These are phyloP conservation scores for Pelagia noctiluca DNA, from an alignment of 30 jellyfish, hydroid and myxozoan genomes.

Conservation along the genomic window DNA sequence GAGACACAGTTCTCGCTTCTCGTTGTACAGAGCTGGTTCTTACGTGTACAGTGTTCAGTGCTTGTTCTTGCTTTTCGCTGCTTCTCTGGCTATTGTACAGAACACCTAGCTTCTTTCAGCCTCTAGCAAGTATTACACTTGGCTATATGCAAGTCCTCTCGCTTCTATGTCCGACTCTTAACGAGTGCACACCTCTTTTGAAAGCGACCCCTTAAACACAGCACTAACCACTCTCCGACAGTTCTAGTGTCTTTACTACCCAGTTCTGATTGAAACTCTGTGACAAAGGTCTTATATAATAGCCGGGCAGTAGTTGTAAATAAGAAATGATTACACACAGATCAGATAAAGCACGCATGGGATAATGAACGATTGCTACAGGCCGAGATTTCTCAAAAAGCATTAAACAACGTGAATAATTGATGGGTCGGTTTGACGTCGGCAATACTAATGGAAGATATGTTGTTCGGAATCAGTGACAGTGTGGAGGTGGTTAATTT, in stretches of 20 bases:
- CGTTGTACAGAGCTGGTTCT: too few species aligned
- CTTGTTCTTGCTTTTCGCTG: too few species aligned
- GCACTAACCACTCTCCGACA: too few species aligned
- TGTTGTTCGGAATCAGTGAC: background rate
- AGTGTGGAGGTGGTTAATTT: background rate
- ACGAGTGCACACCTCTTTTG: background rate
- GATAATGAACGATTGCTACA: slow-evolving; percentile 1
- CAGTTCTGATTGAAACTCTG: background rate
- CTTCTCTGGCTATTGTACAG: too few species aligned
- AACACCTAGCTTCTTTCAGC: too few species aligned
- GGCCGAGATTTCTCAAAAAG: background rate
- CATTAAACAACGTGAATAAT: slow-evolving; percentile 29
- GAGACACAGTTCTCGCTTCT: too few species aligned
- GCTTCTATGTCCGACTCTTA: background rate
- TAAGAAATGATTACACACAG: background rate
- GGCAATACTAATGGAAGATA: slow-evolving; percentile 8
- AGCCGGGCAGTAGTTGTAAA: background rate
- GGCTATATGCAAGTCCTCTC: background rate
- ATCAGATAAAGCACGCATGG: background rate
- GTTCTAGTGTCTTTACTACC: too few species aligned
- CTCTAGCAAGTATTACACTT: too few species aligned
- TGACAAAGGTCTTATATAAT: background rate
- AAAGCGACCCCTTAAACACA: background rate
- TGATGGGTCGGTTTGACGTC: slow-evolving; percentile 39
- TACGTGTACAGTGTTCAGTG: too few species aligned